Evolutionary conservation across 2,888 invertebrate genomes (phyloP), one percentile per base, ranked within the genome.

Genomic region (Pseudococcus viburni): DNA sequence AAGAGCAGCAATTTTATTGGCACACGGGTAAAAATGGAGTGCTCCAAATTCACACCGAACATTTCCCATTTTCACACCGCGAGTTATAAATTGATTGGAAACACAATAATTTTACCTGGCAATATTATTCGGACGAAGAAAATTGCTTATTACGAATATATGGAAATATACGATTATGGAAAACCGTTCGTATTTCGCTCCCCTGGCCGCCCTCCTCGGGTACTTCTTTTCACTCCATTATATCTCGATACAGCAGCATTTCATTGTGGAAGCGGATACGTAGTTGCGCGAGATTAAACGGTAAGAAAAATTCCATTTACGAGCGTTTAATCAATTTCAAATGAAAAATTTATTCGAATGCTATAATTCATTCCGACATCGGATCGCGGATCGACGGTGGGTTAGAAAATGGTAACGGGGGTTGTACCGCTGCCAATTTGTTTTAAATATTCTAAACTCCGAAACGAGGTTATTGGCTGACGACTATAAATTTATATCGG

Each of bases 341-440:
- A 73, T 73, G 73, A 73, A 73, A 73, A 73, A 73, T 73, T 73
- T 73, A 73, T 73, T 73, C 33, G 73, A 73, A 73, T 15, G 73
- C 73, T 17, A 73, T 73, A 73, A 73, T 73, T 73, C 73, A 73
- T 73, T 73, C 73, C 15, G 73, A 73, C 73, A 73, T 73, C 9
- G 64, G 19, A 64, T 22, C 64, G 64, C 64, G 22, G 17, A 15
- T 55, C 73, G 26, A 22, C 73, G 26, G 17, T 17, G 73, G 73
- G 26, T 73, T 73, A 73, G 73, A 73, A 73, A 64, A 64, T 64
- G 6, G 33, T 33, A 33, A 33, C 42, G 42, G 17, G 33, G 33
- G 73, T 73, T 73, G 73, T 73, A 73, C 73, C 33, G 73, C 73
- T 73, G 73, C 73, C 73, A 73, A 73, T 73, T 73, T 73, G 73